phyloP scores from a whole-genome alignment of 37 sponge, comb jelly and placozoan genomes.

The Mnemiopsis leidyi region DNA sequence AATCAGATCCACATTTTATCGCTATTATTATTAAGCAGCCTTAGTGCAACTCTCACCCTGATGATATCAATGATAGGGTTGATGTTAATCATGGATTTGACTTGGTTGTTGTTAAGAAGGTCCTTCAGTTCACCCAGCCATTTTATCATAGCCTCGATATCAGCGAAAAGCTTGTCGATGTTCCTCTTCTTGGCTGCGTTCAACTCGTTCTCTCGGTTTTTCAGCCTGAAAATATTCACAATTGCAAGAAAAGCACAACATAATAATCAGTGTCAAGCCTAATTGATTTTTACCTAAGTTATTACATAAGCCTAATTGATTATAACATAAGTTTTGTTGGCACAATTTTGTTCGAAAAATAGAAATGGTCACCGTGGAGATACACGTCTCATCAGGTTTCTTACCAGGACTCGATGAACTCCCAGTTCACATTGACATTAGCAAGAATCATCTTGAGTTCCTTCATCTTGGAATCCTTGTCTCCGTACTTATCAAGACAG shows the following conservation, averaged over 20 bases:
- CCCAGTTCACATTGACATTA: slow-evolving; percentile 55
- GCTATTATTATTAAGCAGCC: too few species aligned
- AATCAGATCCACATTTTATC: too few species aligned
- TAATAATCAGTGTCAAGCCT: too few species aligned
- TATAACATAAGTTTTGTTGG: too few species aligned
- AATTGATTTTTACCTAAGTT: too few species aligned
- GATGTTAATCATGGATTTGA: slow-evolving; percentile 36
- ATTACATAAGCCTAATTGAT: too few species aligned
- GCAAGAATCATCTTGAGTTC: slow-evolving; percentile 41
- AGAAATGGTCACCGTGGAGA: too few species aligned
- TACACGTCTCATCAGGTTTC: too few species aligned
- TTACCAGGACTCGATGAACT: slow-evolving; percentile 41
- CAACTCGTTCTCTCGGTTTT: slow-evolving; percentile 55
- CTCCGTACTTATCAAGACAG: slow-evolving; percentile 55
- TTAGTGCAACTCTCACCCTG: too few species aligned
- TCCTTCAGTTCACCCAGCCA: slow-evolving; percentile 57
- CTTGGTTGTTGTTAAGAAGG: not conserved
- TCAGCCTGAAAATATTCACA: not conserved
- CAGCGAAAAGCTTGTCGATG: slow-evolving; percentile 16
- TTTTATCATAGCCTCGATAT: slow-evolving; percentile 18
- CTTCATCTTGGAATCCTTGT: slow-evolving; percentile 55
- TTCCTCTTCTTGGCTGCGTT: slow-evolving; percentile 11
- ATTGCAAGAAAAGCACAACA: too few species aligned
- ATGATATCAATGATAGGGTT: slow-evolving; percentile 48
- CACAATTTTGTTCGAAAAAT: too few species aligned